Evolutionary conservation across 2,797 vertebrate genomes (phyloP), one percentile per base, ranked within the genome.

Genomic region (Dermochelys coriacea): DNA sequence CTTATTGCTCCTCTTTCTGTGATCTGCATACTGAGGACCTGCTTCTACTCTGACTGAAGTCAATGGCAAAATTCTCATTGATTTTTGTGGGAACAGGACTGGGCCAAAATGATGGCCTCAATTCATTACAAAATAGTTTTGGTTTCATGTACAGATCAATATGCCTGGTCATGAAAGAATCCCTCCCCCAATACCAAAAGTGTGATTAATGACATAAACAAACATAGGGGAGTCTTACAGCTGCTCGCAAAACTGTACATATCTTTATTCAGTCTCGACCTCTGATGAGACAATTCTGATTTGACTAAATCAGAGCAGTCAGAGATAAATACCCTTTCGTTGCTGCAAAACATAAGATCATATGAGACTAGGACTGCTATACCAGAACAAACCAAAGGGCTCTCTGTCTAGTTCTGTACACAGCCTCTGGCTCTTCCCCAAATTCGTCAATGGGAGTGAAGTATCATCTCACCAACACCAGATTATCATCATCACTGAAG

Each of bases 301-400:
- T 57, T 94, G 89, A 85, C n/a, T 85, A 95, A 94, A 96, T 85
- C 84, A 96, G 93, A 96, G 59, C 75, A 90, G 52, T 88, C 84
- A 93, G 59, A 86, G 87, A 29, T 87, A 93, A 95, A 96, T 90
- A 92, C 82, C 91, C 84, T 91, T 57, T 94, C 85, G 93, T 89
- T 37, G 77, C 54, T 86, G 85, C 45, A 91, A 95, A 57, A 88
- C 47, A 6, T 12, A 83, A 89, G 86, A 84, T 64, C 21, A 83
- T 80, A 93, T 12, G 50, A 96, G 93, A 93, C 82, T 7, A 93
- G 27, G 79, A 95, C 15, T 91, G 88, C 18, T 79, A 87, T 94
- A 90, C n/a, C 51, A 91, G 61, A 1, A 57, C 83, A 85, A 51
- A 41, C 71, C 85, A 75, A 11, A 71, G 37, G 18, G 18, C 8